A percentile compares a stretch with the other conserved stretches of the same genome.
Conservation (phyloP, 2,797 vertebrate genomes). For the Stomatorhinus walkeri region DNA sequence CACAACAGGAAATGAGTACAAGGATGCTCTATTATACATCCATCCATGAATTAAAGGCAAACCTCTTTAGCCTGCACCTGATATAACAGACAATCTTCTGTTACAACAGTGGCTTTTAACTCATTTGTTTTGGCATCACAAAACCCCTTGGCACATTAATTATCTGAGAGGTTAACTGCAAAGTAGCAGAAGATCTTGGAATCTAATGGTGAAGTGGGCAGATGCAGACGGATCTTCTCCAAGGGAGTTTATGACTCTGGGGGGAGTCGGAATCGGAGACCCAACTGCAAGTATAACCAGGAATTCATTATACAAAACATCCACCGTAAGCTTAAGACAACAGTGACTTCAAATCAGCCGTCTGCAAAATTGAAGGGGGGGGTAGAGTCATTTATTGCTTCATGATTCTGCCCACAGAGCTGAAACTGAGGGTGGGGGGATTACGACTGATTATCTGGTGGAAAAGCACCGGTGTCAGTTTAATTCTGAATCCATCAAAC, state of each 20-base stretch:
- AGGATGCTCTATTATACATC: neutral
- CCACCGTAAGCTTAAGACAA: neutral
- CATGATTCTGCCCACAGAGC: neutral
- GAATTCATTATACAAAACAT: neutral
- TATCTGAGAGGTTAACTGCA: neutral
- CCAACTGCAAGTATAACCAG: neutral
- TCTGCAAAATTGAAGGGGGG: neutral
- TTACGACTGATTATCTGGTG: neutral
- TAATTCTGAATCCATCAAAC: slow-evolving; percentile 13
- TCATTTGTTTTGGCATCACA: neutral
- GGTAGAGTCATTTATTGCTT: neutral
- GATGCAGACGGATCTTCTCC: neutral
- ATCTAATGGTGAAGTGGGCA: neutral
- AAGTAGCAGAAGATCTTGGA: neutral
- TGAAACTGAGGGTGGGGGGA: neutral
- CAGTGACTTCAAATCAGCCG: neutral
- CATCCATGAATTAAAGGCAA: neutral
- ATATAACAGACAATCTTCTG: neutral
- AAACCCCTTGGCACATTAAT: neutral
- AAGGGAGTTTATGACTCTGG: neutral
- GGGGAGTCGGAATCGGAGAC: neutral
- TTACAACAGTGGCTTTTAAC: neutral
- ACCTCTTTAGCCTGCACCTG: neutral
- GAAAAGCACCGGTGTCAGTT: neutral
- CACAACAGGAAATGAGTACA: neutral